Conservation (phyloP, 2,113 vertebrate species). For the Brevimyrus niger region DNA sequence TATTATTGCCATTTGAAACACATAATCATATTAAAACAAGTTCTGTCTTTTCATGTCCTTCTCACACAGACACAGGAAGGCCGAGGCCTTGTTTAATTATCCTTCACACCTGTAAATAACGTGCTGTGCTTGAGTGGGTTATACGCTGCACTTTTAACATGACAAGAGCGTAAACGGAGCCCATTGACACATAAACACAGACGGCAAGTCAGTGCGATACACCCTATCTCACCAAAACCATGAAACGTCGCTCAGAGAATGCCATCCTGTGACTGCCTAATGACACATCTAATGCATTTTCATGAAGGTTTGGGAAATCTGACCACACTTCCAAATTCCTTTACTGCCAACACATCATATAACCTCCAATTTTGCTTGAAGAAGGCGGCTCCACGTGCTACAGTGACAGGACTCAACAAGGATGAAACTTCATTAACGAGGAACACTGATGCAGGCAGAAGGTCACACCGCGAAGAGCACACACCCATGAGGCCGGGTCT, state of each 20-base stretch:
- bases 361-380: not conserved
- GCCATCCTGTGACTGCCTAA: not conserved
- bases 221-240: not conserved
- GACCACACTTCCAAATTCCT: not conserved
- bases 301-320: not conserved
- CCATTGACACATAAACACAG: not conserved
- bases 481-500: not conserved
- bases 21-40: not conserved
- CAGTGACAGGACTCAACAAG: not conserved
- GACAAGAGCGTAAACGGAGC: not conserved
- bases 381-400: not conserved
- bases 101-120: not conserved
- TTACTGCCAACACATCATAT: not conserved
- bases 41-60: slow-evolving; percentile 1
- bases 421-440: not conserved
- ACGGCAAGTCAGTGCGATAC: not conserved
- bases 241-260: not conserved
- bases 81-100: not conserved
- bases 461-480: not conserved
- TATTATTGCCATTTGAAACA: not conserved
- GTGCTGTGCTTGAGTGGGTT: not conserved
- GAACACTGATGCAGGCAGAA: not conserved
- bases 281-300: not conserved
- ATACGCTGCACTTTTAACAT: no score
- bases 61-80: not conserved